Evolutionary conservation across 2,888 invertebrate species (phyloP).

Genomic region (Beris chalybata): DNA sequence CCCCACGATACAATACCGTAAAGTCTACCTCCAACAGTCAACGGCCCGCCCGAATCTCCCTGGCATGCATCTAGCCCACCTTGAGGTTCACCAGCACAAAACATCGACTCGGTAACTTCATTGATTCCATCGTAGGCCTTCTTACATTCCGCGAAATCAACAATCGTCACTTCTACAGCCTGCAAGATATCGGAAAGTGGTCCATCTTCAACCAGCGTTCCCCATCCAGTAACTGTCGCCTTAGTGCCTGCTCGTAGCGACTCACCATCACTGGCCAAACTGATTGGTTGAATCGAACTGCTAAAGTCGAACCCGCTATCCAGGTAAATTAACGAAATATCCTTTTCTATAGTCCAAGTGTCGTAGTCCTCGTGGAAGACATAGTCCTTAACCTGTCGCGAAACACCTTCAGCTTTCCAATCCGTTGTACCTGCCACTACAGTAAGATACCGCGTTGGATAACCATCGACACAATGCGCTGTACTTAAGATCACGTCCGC

Average conservation of each 20-base stretch:
- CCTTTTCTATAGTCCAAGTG: slow-evolving; percentile 56
- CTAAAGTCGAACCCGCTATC: slow-evolving; percentile 53
- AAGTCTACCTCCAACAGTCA: slow-evolving; percentile 30
- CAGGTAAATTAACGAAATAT: slow-evolving; percentile 59
- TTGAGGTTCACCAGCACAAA: slow-evolving; percentile 37
- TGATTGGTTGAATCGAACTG: slow-evolving; percentile 50
- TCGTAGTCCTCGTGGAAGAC: slow-evolving; percentile 56
- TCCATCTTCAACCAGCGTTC: slow-evolving; percentile 42
- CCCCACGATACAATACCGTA: slow-evolving; percentile 40
- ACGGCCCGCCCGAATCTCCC: slow-evolving; percentile 41
- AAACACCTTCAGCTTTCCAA: slow-evolving; percentile 48
- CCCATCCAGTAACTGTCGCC: slow-evolving; percentile 33
- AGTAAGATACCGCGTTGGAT: not conserved
- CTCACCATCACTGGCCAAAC: slow-evolving; percentile 47
- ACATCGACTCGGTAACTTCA: slow-evolving; percentile 35
- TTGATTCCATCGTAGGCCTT: slow-evolving; percentile 25
- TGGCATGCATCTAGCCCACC: slow-evolving; percentile 39
- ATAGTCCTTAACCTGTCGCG: slow-evolving; percentile 53
- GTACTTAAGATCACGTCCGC: slow-evolving; percentile 57
- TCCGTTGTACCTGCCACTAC: slow-evolving; percentile 58
- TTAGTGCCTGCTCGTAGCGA: not conserved
- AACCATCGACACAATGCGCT: slow-evolving; percentile 59
- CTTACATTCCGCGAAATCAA: slow-evolving; percentile 46
- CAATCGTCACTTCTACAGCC: slow-evolving; percentile 56
- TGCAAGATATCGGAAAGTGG: slow-evolving; percentile 47